Percentiles rank a stretch among this genome's conserved stretches.
Conservation (phyloP, 2,113 vertebrate genomes). For the Pseudorasbora parva region DNA sequence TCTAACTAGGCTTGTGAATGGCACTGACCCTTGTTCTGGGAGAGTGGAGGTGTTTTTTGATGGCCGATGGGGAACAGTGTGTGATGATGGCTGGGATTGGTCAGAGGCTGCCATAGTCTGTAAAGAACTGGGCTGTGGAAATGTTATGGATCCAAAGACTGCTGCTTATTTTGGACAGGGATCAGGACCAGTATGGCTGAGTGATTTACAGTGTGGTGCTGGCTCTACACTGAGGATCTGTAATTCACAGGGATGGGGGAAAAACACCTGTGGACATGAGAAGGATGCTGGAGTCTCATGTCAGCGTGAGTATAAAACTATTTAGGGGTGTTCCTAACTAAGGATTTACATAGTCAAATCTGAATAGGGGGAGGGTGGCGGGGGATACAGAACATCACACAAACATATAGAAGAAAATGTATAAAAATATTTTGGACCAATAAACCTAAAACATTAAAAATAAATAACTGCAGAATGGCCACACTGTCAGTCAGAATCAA, state of each 20-base stretch:
- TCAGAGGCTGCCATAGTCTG: constrained; percentile 35
- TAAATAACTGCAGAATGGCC: too few species aligned
- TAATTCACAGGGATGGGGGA: background rate
- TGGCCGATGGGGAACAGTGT: constrained; percentile 38
- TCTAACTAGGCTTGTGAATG: constrained; percentile 16
- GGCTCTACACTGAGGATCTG: background rate
- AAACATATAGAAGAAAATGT: too few species aligned
- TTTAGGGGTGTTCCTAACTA: too few species aligned
- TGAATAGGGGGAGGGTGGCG: too few species aligned
- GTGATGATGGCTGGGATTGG: constrained; percentile 36
- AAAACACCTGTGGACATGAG: constrained; percentile 11
- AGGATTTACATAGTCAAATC: too few species aligned
- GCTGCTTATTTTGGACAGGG: constrained; percentile 7
- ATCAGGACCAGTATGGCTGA: background rate
- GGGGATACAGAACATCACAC: too few species aligned
- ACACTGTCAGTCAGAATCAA: too few species aligned
- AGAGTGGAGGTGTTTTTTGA: constrained; percentile 32
- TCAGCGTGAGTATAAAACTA: constrained; percentile 9
- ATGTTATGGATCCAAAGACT: background rate
- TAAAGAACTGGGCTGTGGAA: constrained; percentile 34
- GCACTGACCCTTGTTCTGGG: constrained; percentile 28
- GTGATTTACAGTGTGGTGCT: background rate
- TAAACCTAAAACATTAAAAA: too few species aligned
- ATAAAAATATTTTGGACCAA: too few species aligned
- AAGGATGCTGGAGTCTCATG: constrained; percentile 22